These are phyloP conservation scores for Pseudomugil tenellus DNA, from an alignment of 2,797 vertebrate genomes.

Conservation along the genomic window DNA sequence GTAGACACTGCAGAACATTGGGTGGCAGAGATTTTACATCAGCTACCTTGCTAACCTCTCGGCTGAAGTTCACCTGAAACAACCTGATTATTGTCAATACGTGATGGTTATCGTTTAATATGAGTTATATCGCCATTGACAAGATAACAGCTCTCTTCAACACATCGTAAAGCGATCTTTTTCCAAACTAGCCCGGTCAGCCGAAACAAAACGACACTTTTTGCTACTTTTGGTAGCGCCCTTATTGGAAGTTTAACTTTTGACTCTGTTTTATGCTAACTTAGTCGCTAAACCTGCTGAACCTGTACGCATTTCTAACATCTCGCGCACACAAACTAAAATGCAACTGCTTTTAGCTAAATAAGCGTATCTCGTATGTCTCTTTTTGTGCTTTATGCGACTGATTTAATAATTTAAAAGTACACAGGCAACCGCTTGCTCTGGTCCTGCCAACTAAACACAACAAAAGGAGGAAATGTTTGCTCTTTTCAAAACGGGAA, in stretches of 20 bases:
- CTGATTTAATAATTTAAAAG: slow-evolving; percentile 67
- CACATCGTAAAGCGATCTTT: neutral
- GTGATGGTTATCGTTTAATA: neutral
- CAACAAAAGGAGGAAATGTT: slow-evolving; percentile 53
- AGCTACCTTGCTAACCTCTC: slow-evolving; percentile 25
- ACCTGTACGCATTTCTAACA: neutral
- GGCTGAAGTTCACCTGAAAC: slow-evolving; percentile 58
- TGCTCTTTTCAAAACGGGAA: slow-evolving; percentile 13
- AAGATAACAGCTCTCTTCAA: neutral
- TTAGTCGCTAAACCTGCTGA: slow-evolving; percentile 51
- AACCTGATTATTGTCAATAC: slow-evolving; percentile 10
- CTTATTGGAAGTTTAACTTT: slow-evolving; percentile 42
- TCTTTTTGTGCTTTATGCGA: slow-evolving; percentile 24
- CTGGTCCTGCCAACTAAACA: slow-evolving; percentile 48
- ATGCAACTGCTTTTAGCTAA: neutral
- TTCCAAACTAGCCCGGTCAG: neutral
- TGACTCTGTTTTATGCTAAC: slow-evolving; percentile 56
- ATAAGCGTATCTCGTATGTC: neutral
- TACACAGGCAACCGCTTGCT: slow-evolving; percentile 41
- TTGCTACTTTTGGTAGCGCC: slow-evolving; percentile 39
- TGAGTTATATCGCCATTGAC: neutral
- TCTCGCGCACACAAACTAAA: neutral
- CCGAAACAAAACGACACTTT: slow-evolving; percentile 12
- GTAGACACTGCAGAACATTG: neutral
- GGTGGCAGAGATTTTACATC: neutral